Conservation (phyloP, 2,113 vertebrate species). For the Lophura nycthemera region DNA sequence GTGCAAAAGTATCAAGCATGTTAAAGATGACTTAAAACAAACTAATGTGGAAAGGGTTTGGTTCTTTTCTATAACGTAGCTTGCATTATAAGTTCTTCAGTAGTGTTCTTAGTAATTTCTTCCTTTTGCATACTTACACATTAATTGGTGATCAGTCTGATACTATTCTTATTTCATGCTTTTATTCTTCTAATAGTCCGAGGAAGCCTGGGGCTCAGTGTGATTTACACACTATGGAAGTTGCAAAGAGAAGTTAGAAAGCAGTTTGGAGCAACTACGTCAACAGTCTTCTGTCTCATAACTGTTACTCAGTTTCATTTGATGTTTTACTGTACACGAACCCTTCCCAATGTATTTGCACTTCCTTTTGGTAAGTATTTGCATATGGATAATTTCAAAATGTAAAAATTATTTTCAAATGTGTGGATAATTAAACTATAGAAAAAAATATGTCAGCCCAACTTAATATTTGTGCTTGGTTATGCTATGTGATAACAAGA, state of each 20-base stretch:
- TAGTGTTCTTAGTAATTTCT: neutral
- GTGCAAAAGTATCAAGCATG: neutral
- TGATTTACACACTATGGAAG: conserved; percentile 86
- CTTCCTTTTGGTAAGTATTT: conserved; percentile 86
- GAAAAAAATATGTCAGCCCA: neutral
- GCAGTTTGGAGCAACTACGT: conserved; percentile 89
- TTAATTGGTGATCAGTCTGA: neutral
- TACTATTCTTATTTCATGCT: neutral
- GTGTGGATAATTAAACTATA: neutral
- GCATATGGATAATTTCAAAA: neutral
- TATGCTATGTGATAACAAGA: neutral
- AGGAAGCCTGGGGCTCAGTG: conserved; percentile 84
- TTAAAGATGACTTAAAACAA: neutral
- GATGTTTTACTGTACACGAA: conserved; percentile 96
- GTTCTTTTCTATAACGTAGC: neutral
- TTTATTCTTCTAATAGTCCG: conserved; percentile 80
- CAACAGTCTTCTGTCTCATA: conserved; percentile 87
- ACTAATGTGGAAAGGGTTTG: neutral
- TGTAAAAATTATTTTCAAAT: neutral
- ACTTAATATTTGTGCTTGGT: neutral
- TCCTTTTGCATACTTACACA: rapidly evolving
- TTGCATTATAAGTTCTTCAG: neutral
- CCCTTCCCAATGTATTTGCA: conserved; percentile 92
- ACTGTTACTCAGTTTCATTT: conserved; percentile 94
- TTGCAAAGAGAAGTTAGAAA: conserved; percentile 87